A percentile compares a stretch with the other conserved stretches of the same genome.
Conservation (phyloP, 1,140 invertebrate species). For the Hycleus cichorii region DNA sequence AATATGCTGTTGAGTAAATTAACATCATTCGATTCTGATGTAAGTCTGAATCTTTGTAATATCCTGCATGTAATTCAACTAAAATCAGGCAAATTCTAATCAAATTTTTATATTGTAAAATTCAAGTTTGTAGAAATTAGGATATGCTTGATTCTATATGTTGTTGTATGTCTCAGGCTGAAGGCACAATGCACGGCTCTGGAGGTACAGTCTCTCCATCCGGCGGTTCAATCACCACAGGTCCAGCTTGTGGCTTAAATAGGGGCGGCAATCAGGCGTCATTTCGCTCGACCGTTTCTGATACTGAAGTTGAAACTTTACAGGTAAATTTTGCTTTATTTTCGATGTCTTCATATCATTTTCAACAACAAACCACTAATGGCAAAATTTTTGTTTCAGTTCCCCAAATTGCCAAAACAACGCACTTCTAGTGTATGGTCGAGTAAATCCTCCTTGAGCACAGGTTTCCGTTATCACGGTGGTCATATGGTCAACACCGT, state of each 20-base stretch:
- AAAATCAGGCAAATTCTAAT: conserved; percentile 21
- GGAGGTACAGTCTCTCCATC: conserved; percentile 48
- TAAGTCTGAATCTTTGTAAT: conserved; percentile 45
- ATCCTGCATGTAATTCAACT: conserved; percentile 4
- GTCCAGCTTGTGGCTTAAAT: conserved; percentile 55
- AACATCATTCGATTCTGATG: conserved; percentile 83
- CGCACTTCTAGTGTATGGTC: conserved; percentile 86
- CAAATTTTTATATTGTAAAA: background rate
- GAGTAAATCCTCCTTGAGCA: conserved; percentile 82
- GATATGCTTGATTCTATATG: conserved; percentile 30
- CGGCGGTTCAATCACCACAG: conserved; percentile 73
- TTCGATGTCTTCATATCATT: background rate
- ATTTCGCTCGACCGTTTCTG: conserved; percentile 83
- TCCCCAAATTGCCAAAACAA: conserved; percentile 59
- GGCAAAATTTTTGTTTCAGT: conserved; percentile 42
- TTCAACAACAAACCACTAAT: background rate
- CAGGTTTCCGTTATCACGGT: conserved; percentile 81
- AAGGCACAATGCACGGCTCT: conserved; percentile 57
- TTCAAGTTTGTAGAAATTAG: conserved; percentile 15
- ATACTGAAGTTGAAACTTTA: conserved; percentile 84
- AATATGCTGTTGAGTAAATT: conserved; percentile 78
- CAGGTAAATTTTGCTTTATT: conserved; percentile 58
- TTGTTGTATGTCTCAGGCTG: conserved; percentile 36
- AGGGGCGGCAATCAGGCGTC: conserved; percentile 53
- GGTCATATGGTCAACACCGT: conserved; percentile 80